Evolutionary conservation across 2,888 invertebrate genomes (phyloP).

Genomic region (Aspidiotus destructor): DNA sequence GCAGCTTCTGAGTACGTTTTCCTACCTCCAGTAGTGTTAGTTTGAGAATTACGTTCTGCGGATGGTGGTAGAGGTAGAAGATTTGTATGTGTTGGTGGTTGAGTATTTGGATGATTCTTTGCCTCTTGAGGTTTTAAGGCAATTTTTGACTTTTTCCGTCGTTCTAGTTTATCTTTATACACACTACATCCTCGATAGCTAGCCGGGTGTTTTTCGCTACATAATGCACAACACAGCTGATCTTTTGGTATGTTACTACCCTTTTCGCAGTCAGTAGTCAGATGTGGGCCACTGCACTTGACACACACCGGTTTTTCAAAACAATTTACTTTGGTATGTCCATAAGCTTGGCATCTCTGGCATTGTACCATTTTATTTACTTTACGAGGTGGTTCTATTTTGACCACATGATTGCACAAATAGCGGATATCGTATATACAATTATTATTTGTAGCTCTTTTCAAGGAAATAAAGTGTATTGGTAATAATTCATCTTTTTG

Average conservation of each 20-base stretch:
- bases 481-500: neutral
- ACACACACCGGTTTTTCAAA: neutral
- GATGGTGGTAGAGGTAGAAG: neutral
- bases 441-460: neutral
- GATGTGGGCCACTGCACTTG: neutral
- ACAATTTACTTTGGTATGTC: neutral
- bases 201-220: neutral
- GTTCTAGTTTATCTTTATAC: neutral
- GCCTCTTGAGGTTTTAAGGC: neutral
- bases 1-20: neutral
- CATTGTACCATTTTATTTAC: neutral
- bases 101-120: neutral
- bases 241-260: slow-evolving; percentile 1
- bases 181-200: neutral
- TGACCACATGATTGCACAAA: neutral
- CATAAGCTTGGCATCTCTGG: neutral
- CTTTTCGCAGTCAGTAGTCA: neutral
- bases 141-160: neutral
- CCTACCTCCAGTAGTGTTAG: neutral
- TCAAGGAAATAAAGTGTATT: neutral
- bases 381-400: neutral
- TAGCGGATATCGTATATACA: neutral
- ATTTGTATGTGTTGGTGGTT: neutral
- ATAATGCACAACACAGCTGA: neutral
- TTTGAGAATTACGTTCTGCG: too few species aligned